Evolutionary conservation across 1,140 invertebrate genomes (phyloP).

Genomic region (Paralvinella palmiformis): DNA sequence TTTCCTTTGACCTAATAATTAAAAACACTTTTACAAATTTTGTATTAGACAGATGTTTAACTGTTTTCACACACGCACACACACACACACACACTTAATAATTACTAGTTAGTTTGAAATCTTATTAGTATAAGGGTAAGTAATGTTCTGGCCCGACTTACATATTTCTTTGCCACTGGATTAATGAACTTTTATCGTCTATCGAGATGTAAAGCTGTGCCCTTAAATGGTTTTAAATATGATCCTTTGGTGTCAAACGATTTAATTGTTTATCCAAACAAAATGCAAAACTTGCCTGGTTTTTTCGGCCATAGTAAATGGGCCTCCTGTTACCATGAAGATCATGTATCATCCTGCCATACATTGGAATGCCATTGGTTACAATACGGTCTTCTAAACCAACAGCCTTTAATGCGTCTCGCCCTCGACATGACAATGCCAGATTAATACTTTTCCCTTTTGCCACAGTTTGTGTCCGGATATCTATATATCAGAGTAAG

Average conservation of each 20-base stretch:
- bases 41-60: no score
- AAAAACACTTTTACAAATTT: no score
- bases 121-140: neutral
- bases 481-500: slow-evolving; percentile 28
- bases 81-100: no score
- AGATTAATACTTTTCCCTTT: slow-evolving; percentile 86
- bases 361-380: slow-evolving; percentile 80
- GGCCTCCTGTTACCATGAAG: slow-evolving; percentile 63
- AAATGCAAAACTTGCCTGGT: slow-evolving; percentile 54
- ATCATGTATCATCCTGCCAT: slow-evolving; percentile 81
- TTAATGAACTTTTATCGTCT: no score
- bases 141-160: neutral
- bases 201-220: no score
- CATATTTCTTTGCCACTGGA: neutral
- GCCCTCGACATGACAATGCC: slow-evolving; percentile 78
- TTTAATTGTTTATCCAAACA: no score
- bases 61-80: no score
- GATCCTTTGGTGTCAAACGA: no score
- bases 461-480: slow-evolving; percentile 37
- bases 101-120: no score
- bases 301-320: slow-evolving; percentile 68
- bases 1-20: no score
- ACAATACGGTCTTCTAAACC: slow-evolving; percentile 68
- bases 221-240: no score
- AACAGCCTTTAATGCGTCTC: slow-evolving; percentile 69